These are phyloP conservation scores for Acronicta alni DNA, from an alignment of 2,888 invertebrate species.

Conservation along the genomic window DNA sequence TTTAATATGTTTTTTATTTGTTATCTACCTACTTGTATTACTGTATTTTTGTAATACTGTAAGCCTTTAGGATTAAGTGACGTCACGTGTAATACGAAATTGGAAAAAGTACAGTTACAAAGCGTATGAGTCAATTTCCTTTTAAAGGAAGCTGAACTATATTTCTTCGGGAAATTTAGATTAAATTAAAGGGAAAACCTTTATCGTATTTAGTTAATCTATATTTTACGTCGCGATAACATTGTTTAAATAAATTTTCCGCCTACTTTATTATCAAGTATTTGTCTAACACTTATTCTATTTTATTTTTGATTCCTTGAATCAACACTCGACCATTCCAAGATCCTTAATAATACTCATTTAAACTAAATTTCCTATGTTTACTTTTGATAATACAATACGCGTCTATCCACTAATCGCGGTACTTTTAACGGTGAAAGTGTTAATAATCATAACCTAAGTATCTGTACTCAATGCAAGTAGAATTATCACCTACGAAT, in stretches of 20 bases:
- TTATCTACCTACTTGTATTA: constrained; percentile 15
- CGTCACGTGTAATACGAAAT: constrained; percentile 8
- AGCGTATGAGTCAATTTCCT: too few relatives aligned
- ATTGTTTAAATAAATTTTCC: constrained; percentile 13
- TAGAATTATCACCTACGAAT: constrained; percentile 50
- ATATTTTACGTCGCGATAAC: constrained; percentile 9
- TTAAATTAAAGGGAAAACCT: neutral
- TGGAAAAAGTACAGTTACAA: too few relatives aligned
- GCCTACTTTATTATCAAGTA: constrained; percentile 16
- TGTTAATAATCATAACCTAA: constrained; percentile 49
- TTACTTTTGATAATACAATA: constrained; percentile 22
- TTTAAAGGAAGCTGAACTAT: constrained; percentile 4
- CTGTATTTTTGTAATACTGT: constrained; percentile 4
- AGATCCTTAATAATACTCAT: constrained; percentile 24
- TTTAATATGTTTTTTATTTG: constrained; percentile 28
- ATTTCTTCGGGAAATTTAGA: neutral
- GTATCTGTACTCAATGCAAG: constrained; percentile 20
- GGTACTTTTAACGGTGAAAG: constrained; percentile 58
- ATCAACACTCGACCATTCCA: constrained; percentile 20
- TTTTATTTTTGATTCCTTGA: constrained; percentile 8
- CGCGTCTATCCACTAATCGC: constrained; percentile 5
- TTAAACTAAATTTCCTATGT: constrained; percentile 18
- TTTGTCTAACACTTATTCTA: constrained; percentile 22
- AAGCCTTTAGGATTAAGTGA: constrained; percentile 35
- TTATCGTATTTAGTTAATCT: constrained; percentile 1